Evolutionary conservation across 2,113 vertebrate genomes (phyloP).

Genomic region (Hydropotes inermis): DNA sequence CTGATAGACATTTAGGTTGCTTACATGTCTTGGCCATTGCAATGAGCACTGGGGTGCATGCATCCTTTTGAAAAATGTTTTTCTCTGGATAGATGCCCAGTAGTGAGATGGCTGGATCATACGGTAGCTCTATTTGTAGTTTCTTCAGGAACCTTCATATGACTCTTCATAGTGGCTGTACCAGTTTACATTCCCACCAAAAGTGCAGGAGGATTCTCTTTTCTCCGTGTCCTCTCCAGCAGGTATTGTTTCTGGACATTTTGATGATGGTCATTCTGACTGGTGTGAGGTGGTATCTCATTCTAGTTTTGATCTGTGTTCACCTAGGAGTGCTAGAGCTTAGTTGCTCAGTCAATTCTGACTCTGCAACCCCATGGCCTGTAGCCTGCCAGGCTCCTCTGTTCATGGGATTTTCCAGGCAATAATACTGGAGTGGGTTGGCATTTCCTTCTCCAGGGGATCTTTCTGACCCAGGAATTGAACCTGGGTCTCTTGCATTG

Average conservation of each 20-base stretch:
- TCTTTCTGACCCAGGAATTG: neutral
- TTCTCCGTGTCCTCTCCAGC: neutral
- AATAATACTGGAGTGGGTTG: neutral
- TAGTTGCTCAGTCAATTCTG: neutral
- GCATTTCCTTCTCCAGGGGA: neutral
- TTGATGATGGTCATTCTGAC: neutral
- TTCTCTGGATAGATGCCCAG: neutral
- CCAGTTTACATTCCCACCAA: neutral
- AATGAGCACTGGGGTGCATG: neutral
- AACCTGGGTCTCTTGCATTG: neutral
- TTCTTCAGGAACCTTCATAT: neutral
- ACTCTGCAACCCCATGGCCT: neutral
- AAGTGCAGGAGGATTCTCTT: neutral
- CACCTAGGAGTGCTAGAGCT: neutral
- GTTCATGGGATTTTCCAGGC: neutral
- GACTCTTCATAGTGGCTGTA: neutral
- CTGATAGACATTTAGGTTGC: neutral
- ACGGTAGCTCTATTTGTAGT: neutral
- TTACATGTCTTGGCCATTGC: neutral
- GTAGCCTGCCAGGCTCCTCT: neutral
- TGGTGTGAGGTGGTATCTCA: neutral
- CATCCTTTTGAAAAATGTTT: neutral
- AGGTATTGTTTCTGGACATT: neutral
- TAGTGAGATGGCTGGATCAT: neutral
- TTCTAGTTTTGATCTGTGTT: neutral